These are phyloP conservation scores for Temnothorax unifasciatus DNA, from an alignment of 2,888 invertebrate species.

Conservation along the genomic window DNA sequence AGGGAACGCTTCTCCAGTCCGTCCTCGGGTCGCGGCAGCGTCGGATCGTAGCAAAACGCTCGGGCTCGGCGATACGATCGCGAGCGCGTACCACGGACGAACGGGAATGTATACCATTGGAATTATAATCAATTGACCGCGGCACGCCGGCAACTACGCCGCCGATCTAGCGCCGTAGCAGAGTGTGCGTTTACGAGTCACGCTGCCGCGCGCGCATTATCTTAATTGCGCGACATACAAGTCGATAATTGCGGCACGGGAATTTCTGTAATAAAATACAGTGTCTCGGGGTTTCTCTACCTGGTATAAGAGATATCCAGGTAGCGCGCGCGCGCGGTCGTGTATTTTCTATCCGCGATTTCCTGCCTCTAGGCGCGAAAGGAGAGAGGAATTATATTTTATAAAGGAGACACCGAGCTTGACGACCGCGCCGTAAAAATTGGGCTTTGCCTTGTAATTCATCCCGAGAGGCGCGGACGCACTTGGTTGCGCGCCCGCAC, in stretches of 20 bases:
- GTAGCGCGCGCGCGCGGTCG: background rate
- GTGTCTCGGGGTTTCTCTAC: background rate
- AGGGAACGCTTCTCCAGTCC: too few relatives aligned
- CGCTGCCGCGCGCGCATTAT: constrained; percentile 54
- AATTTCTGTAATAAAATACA: constrained; percentile 24
- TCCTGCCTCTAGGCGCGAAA: background rate
- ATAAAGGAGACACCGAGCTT: background rate
- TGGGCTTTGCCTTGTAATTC: constrained; percentile 21
- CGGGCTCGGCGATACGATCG: background rate
- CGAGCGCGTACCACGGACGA: constrained; percentile 59
- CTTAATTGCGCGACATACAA: constrained; percentile 52
- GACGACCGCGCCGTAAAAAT: background rate
- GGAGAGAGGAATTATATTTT: background rate
- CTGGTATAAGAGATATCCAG: background rate
- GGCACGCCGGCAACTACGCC: constrained; percentile 45
- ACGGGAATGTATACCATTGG: constrained; percentile 67
- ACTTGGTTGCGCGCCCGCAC: constrained; percentile 52
- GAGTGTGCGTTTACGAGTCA: constrained; percentile 53
- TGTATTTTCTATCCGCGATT: background rate
- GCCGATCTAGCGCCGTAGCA: constrained; percentile 46
- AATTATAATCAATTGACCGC: constrained; percentile 64
- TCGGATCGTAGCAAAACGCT: too few relatives aligned
- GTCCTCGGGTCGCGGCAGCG: too few relatives aligned
- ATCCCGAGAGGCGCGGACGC: constrained; percentile 21
- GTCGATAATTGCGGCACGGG: constrained; percentile 7